Evolutionary conservation across 1,140 invertebrate genomes (phyloP), one percentile per base, ranked within the genome.

Genomic region (Drosophila ambigua): DNA sequence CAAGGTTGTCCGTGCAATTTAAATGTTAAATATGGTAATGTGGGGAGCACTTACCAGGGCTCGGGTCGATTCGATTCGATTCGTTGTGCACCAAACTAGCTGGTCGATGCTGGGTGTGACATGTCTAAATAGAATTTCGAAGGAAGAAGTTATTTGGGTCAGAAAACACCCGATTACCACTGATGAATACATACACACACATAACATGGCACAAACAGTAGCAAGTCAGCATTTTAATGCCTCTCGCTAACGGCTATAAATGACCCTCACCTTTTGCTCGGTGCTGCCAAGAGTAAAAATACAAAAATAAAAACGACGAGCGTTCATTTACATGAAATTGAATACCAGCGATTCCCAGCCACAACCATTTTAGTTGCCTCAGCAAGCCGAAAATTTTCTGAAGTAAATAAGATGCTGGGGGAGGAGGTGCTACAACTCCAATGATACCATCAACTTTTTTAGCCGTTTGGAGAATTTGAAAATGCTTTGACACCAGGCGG

Each of bases 241-340:
- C 35, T 43, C 39, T 16, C 11, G 66, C 64, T 26, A 68, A 39
- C 50, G 64, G 64, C 66, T 35, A 24, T n/a, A 26, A 26, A 20
- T 57, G 64, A 55, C 72, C 72, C 72, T 72, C 43, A 80, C 77
- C 77, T 80, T 75, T 79, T 64, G 26, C 35, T 46, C 52, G 51
- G 41, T 41, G 48, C 64, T 54, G 43, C 31, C 43, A 31, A 54
- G 43, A 46, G 8, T 16, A 39, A 43, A 31, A 44, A 67, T 48
- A 20, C 35, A 57, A 69, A 28, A 67, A 48, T 16, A 57, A 69
- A 60, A 73, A 60, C 41, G 58, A 63, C 49, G 26, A 41, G 35
- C 41, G 55, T 53, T 74, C 41, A 51, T 79, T 79, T 68, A 69
- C 62, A 68, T 73, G 31, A 63, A 62, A 51, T 59, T 41, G 51